Conservation (phyloP, 2,888 invertebrate genomes). For the Plebejus argus region DNA sequence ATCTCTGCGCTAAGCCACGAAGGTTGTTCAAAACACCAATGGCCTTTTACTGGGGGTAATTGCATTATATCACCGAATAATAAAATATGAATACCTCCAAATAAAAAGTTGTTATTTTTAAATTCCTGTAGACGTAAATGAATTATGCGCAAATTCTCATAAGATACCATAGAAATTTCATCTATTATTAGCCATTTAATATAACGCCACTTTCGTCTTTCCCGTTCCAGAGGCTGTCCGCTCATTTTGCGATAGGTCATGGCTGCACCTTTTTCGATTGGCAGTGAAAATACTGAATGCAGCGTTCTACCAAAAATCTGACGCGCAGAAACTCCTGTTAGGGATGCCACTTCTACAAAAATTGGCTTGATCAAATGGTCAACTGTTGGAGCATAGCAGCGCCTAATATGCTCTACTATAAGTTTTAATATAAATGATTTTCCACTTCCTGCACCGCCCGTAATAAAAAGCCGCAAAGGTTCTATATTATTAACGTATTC, state of each 20-base stretch:
- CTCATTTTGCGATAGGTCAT: constrained; percentile 35
- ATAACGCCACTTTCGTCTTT: constrained; percentile 46
- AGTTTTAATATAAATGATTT: constrained; percentile 46
- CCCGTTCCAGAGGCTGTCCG: constrained; percentile 40
- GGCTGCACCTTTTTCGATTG: constrained; percentile 36
- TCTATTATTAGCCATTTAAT: constrained; percentile 45
- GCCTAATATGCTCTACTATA: constrained; percentile 45
- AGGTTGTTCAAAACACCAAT: constrained; percentile 39
- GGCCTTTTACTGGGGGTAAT: constrained; percentile 22
- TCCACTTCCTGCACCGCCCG: constrained; percentile 46
- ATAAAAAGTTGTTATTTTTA: constrained; percentile 42
- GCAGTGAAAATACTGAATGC: constrained; percentile 42
- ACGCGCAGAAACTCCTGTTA: constrained; percentile 29
- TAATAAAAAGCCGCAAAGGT: constrained; percentile 40
- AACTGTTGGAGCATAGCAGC: constrained; percentile 42
- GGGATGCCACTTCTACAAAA: background rate
- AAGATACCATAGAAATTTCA: constrained; percentile 48
- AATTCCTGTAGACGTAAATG: constrained; percentile 43
- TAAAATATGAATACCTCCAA: constrained; percentile 38
- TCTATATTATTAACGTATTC: background rate
- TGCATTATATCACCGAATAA: constrained; percentile 27
- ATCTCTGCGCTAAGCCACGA: constrained; percentile 42
- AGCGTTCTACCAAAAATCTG: constrained; percentile 44
- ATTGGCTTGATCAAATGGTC: constrained; percentile 38
- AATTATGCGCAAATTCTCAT: constrained; percentile 46